Conservation (phyloP, 2,113 vertebrate species). For the Myiopsitta monachus region DNA sequence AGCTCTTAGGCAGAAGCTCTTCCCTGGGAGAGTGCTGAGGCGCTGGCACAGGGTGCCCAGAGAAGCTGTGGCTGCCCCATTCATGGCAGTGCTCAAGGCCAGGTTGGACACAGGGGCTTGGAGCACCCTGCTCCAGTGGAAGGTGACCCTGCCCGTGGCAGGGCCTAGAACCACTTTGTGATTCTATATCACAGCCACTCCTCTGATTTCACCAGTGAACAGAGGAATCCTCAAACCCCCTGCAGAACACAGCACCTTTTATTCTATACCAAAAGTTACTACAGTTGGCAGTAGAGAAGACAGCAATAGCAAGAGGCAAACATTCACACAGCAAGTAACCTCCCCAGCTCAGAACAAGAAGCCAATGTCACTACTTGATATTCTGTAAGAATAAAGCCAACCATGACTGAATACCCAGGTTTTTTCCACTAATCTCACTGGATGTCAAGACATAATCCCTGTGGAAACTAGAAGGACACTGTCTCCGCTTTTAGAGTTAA, state of each 20-base stretch:
- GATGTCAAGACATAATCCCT: accelerated
- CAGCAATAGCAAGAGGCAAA: neutral
- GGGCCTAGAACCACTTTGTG: neutral
- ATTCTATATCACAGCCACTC: accelerated
- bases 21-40: neutral
- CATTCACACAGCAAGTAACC: neutral
- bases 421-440: neutral
- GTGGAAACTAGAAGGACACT: neutral
- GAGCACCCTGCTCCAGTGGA: neutral
- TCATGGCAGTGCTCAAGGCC: neutral
- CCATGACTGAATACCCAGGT: neutral
- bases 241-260: neutral
- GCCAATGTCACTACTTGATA: neutral
- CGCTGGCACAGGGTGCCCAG: too few relatives aligned
- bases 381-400: accelerated
- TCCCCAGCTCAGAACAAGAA: accelerated
- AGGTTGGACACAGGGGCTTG: accelerated
- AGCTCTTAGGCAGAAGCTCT: neutral
- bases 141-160: neutral
- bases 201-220: accelerated
- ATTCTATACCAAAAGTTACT: neutral
- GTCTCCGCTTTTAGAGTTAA: neutral
- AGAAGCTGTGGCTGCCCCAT: neutral
- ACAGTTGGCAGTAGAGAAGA: neutral
- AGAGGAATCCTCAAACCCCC: neutral